These are phyloP conservation scores for Oryzias dopingdopingensis DNA, from an alignment of 2,797 vertebrate species.

Conservation along the genomic window DNA sequence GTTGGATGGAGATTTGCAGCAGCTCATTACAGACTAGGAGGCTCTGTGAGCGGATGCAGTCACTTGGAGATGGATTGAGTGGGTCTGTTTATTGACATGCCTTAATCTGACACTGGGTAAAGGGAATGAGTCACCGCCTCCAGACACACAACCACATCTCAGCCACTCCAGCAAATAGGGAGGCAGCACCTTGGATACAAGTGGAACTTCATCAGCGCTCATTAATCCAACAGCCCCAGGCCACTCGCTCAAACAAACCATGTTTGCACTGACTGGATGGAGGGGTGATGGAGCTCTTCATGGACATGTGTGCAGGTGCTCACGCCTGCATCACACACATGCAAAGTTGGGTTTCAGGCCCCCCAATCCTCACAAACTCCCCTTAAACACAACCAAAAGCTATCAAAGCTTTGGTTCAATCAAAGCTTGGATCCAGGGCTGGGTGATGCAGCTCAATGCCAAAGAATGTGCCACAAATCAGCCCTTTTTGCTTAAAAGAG, in stretches of 20 bases:
- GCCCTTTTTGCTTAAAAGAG: constrained; percentile 56
- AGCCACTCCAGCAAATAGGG: constrained; percentile 67
- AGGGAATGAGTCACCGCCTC: constrained; percentile 77
- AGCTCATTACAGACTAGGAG: constrained; percentile 79
- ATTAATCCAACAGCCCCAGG: constrained; percentile 75
- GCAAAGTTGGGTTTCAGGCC: constrained; percentile 31
- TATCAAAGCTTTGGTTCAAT: constrained; percentile 25
- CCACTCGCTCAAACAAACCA: constrained; percentile 72
- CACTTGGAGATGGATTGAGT: constrained; percentile 81
- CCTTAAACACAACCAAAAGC: constrained; percentile 32
- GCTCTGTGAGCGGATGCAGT: constrained; percentile 71
- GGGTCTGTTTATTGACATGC: constrained; percentile 82
- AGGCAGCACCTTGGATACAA: constrained; percentile 61
- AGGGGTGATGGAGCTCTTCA: constrained; percentile 58
- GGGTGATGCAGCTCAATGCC: constrained; percentile 36
- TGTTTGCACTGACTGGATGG: constrained; percentile 73
- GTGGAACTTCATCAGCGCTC: constrained; percentile 80
- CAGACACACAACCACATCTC: constrained; percentile 64
- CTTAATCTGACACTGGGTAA: constrained; percentile 81
- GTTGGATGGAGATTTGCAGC: constrained; percentile 77
- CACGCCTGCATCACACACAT: constrained; percentile 26
- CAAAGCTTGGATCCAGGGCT: constrained; percentile 34
- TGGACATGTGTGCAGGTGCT: constrained; percentile 68
- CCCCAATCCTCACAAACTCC: constrained; percentile 7
- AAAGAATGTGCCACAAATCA: constrained; percentile 33